Evolutionary conservation across 2,888 invertebrate genomes (phyloP), one percentile per base, ranked within the genome.

Genomic region (Morpho achilles): DNA sequence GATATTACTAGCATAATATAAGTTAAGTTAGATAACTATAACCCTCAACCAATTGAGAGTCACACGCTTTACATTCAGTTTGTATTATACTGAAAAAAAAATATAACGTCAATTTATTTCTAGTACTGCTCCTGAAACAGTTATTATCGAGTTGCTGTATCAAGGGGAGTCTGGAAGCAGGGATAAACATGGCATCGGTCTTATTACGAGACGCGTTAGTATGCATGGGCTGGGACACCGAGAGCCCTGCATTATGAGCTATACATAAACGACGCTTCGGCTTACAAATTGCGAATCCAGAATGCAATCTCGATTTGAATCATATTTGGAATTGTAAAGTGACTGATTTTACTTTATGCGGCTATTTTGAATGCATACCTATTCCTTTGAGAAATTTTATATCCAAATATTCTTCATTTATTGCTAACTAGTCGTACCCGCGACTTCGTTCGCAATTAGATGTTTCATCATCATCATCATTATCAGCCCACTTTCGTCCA

Each of bases 171-270:
- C 47, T 53, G 62, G 67, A 69, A 62, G 73, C 69, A 72, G 72
- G 74, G 78, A 77, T 79, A 80, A 81, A 82, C 80, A 80, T 75
- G 79, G 72, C 77, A 82, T 83, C 79, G 74, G 80, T 79, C 84
- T 87, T 87, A 88, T 87, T 87, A 87, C 80, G 73, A 63, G 61
- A 58, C 79, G 82, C 71, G 82, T 90, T 87, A 88, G 87, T 90
- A 90, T 90, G 88, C 89, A 90, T 90, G 87, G 88, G 81, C 81
- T 87, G 89, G 89, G 89, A 85, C 75, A 80, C 74, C 67, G 70
- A 69, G 75, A 74, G 76, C 67, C 68, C 71, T 74, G 77, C 76
- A 82, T 80, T 77, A 82, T 80, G 69, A 70, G 79, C 77, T 73
- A 71, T 76, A 77, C 75, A 80, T 84, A 85, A 83, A 81, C 80